Evolutionary conservation across 2,888 invertebrate genomes (phyloP), one percentile per base, ranked within the genome.

Genomic region (Clistopyga incitator): DNA sequence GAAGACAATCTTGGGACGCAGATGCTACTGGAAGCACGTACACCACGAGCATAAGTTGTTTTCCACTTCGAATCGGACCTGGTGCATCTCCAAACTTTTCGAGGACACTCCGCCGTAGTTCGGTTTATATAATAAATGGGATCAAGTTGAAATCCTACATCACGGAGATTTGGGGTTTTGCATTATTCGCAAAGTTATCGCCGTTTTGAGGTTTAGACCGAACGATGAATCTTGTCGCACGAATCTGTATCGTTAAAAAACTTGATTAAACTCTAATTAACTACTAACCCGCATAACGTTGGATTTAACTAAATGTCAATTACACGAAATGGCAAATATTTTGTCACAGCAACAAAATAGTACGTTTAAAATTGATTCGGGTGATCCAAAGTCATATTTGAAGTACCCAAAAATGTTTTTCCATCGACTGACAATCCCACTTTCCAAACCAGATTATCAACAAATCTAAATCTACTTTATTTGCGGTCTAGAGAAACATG

Each of bases 21-120:
- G 72, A 72, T 72, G 59, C 56, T 47, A 23, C 45, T 8, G 25
- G 64, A 45, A 72, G 56, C 59, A 45, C 72, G 59, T 29, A 72
- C 23, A 59, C 56, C 13, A 25, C 59, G 45, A 45, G 25, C 72
- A n/a, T 56, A 45, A 59, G 56, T 59, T 59, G 59, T 59, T 59
- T 45, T 45, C 59, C 25, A 29, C 34, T 56, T 72, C 25, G 42
- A 18, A 29, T 72, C 18, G 25, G 45, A 59, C 45, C 25, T 45
- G 23, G 23, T 38, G 13, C 59, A 25, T 25, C 45, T 59, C 72
- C 18, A 20, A 72, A 59, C 59, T 45, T 54, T 45, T 23, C 59
- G 72, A 59, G 38, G 34, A 59, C 45, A 47, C 45, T 59, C 25
- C 42, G 20, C 10, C 4, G 20, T 42, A 45, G 11, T 65, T 20